Conservation (phyloP, 2,797 vertebrate species). For the Lepilemur ruficaudatus region DNA sequence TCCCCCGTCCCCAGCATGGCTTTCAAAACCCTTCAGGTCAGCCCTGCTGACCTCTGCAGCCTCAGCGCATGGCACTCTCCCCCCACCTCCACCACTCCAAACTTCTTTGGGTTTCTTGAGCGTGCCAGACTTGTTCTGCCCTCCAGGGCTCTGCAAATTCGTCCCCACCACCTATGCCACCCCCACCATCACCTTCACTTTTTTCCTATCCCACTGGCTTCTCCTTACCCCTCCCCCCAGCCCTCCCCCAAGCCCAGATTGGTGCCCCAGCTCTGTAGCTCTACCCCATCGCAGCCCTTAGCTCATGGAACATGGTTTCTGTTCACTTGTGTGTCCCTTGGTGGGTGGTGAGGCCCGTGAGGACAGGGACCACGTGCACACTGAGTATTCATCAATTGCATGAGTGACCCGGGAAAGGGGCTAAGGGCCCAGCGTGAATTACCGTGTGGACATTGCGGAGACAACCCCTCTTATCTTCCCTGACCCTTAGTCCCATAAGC, state of each 20-base stretch:
- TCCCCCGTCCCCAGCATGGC: neutral
- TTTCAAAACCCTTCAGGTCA: neutral
- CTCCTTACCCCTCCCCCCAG: neutral
- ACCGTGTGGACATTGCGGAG: rapidly evolving
- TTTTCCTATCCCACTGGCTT: no score
- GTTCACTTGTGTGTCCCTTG: neutral
- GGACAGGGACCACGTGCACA: neutral
- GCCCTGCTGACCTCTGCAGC: neutral
- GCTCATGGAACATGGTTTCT: neutral
- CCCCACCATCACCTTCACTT: neutral
- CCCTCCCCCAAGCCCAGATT: neutral
- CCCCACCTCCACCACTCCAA: no score
- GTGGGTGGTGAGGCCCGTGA: neutral
- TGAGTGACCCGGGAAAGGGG: neutral
- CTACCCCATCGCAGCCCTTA: neutral
- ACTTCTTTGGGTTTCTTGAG: neutral
- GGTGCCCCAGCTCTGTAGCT: neutral
- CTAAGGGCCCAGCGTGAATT: neutral
- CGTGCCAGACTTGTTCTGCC: neutral
- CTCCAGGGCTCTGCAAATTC: neutral
- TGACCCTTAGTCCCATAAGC: neutral
- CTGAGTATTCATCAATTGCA: neutral
- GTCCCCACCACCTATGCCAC: neutral
- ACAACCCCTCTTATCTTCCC: neutral
- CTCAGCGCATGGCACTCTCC: neutral